phyloP scores from a whole-genome alignment of 2,113 vertebrate species.

The Aspiorhynchus laticeps region DNA sequence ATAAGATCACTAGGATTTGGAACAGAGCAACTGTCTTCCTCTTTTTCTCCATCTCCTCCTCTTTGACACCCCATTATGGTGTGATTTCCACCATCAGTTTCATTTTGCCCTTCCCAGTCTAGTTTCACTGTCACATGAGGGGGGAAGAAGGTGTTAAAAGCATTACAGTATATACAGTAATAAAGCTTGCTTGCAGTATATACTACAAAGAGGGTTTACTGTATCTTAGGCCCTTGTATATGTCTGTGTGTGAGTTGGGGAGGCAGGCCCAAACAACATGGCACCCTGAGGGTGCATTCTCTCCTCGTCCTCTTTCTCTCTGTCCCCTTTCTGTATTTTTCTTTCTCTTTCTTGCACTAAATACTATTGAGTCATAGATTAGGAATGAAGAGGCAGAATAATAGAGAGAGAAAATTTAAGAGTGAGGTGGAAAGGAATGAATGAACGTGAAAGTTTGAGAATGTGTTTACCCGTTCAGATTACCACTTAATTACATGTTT shows the following conservation, averaged over 20 bases:
- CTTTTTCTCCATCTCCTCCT: neutral
- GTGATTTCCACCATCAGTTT: neutral
- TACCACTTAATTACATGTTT: conserved; percentile 36
- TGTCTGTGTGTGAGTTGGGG: conserved; percentile 10
- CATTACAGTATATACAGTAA: conserved; percentile 7
- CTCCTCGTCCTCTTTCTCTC: neutral
- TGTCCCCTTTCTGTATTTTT: neutral
- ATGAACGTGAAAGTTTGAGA: conserved; percentile 11
- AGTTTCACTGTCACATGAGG: conserved; percentile 8
- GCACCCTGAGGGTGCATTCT: conserved; percentile 30
- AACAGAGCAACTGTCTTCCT: neutral
- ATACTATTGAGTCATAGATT: conserved; percentile 19
- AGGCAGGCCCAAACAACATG: conserved; percentile 48
- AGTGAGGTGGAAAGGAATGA: conserved; percentile 12
- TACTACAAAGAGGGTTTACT: neutral
- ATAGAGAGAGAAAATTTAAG: conserved; percentile 10
- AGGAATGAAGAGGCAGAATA: conserved; percentile 22
- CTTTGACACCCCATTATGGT: conserved; percentile 20
- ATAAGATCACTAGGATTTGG: neutral
- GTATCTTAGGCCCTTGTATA: neutral
- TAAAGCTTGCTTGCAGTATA: neutral
- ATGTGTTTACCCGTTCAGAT: conserved; percentile 16
- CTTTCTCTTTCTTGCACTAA: neutral
- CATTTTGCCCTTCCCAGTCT: neutral
- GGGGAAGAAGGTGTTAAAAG: conserved; percentile 38